phyloP scores from a whole-genome alignment of 2,888 invertebrate genomes.

The Nymphalis polychloros region DNA sequence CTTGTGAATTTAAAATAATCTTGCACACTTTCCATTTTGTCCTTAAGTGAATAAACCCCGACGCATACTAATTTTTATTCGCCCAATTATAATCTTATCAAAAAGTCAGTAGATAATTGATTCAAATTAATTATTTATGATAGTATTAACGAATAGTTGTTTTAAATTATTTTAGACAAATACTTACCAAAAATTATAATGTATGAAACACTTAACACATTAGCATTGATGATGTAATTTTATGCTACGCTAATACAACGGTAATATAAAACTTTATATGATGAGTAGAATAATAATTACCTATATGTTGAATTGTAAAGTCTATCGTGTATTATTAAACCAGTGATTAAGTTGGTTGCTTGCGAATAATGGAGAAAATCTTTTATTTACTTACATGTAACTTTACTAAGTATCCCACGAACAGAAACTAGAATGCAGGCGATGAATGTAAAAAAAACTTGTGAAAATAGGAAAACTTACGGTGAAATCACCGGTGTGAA shows the following conservation, averaged over 20 bases:
- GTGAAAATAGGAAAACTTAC: constrained; percentile 41
- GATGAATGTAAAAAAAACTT: constrained; percentile 34
- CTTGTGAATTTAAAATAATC: constrained; percentile 26
- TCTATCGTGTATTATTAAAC: no score
- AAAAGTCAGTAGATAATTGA: constrained; percentile 30
- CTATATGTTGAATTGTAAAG: no score
- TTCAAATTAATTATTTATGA: constrained; percentile 23
- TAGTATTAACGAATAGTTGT: neutral
- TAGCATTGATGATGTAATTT: constrained; percentile 22
- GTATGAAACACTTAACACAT: constrained; percentile 5
- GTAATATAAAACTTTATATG: neutral
- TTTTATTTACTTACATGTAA: constrained; percentile 28
- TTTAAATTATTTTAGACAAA: neutral
- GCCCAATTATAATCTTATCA: constrained; percentile 33
- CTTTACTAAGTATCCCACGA: constrained; percentile 28
- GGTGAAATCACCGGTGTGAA: constrained; percentile 41
- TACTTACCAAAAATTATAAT: constrained; percentile 9
- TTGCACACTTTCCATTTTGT: constrained; percentile 31
- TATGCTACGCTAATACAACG: constrained; percentile 12
- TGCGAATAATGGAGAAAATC: neutral
- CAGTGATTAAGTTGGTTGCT: neutral
- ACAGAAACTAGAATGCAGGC: constrained; percentile 14
- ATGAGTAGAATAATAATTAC: no score
- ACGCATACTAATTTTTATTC: constrained; percentile 14
- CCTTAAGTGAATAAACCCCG: constrained; percentile 1